Base-by-base conservation (phyloP, 2,113 vertebrate genomes). In the Takifugu bimaculatus region DNA sequence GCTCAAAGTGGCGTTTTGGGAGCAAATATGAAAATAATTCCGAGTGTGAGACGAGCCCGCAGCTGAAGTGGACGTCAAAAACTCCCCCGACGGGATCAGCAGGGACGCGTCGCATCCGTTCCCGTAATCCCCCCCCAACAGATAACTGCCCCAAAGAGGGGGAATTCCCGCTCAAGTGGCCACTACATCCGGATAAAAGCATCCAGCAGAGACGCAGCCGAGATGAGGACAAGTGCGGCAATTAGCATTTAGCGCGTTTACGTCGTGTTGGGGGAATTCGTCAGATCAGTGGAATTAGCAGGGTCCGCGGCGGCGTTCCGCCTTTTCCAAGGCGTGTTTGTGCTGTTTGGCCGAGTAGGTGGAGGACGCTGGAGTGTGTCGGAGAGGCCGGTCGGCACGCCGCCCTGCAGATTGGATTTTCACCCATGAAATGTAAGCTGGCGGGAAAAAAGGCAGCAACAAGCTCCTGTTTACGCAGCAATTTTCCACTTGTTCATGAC, bases 381-480 rank as follows among this genome's bases (percentile, higher is more conserved):
- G 71, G 73, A 65, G 70, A 73, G 75, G 74, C 71, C 75, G 67
- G 82, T 79, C 74, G 35, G 55, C 81, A 69, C 60, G 78, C 78
- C 78, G 63, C 70, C 65, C 80, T 65, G 75, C 65, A 88, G 85
- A 90, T 87, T 86, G 86, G 85, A 88, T 88, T 85, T 86, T 88
- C 82, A 85, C 79, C 84, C 87, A 63, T 90, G 82, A 88, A 91
- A 90, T 90, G 86, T 88, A 84, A 90, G 85, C 76, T 80, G 81
- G 84, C 74, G 73, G 73, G 73, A 69, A 77, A 85, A 65, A 65
- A 65, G 75, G 70, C 84, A 20, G 82, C 80, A 81, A 88, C 88
- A 88, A 83, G 80, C 86, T 85, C 80, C 74, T 87, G 86, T 89
- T 89, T 91, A 87, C 87, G 85, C 87, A 83, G 85, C 74, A 68